Evolutionary conservation across 2,797 vertebrate species (phyloP).

Genomic region (Cryptoblepharus egeriae): DNA sequence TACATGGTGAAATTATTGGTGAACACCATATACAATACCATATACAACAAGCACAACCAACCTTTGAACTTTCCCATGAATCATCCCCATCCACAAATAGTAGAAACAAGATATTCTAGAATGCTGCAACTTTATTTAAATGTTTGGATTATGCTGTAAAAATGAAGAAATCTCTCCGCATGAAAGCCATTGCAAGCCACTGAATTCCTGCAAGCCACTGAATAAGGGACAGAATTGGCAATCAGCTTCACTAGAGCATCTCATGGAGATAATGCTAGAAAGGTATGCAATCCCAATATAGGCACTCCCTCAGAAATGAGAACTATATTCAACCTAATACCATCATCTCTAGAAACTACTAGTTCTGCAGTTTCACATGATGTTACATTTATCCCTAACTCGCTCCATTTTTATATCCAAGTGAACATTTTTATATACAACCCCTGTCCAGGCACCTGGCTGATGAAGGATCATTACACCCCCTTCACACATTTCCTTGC

Average conservation of each 20-base stretch:
- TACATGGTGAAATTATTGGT: too few relatives aligned
- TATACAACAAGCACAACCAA: too few relatives aligned
- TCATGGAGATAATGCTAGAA: background rate
- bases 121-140: conserved; percentile 9
- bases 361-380: background rate
- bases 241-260: background rate
- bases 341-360: background rate
- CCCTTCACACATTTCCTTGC: background rate
- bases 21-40: too few relatives aligned
- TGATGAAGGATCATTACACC: background rate
- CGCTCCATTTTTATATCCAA: background rate
- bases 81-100: background rate
- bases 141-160: background rate
- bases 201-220: too few relatives aligned
- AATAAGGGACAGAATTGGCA: background rate
- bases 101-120: background rate
- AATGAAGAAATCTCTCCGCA: background rate
- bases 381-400: background rate
- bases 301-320: background rate
- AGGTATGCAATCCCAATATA: background rate
- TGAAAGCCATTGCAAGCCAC: background rate
- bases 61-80: background rate
- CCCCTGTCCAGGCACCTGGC: background rate
- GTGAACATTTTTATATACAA: background rate
- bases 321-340: background rate